Evolutionary conservation across 1,140 invertebrate genomes (phyloP).

Genomic region (Protaetia brevitarsis): DNA sequence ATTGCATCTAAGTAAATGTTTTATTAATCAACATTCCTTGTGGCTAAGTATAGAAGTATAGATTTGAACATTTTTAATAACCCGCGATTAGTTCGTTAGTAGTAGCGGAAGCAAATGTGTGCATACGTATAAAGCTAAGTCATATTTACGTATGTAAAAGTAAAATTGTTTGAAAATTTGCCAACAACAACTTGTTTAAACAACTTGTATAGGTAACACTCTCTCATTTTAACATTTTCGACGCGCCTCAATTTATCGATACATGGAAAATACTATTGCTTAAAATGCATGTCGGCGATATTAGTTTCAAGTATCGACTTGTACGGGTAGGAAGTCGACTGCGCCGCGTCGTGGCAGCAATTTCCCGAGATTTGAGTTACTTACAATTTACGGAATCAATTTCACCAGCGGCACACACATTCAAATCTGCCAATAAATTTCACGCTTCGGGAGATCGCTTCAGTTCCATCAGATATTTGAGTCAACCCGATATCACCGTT

Average conservation of each 20-base stretch:
- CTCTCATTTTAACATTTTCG: slow-evolving; percentile 11
- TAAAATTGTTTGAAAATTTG: too few relatives aligned
- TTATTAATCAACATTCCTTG: too few relatives aligned
- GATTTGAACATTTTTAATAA: too few relatives aligned
- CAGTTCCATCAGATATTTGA: slow-evolving; percentile 28
- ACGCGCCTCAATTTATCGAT: neutral
- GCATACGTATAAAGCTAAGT: too few relatives aligned
- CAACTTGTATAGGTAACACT: neutral
- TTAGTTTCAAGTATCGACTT: slow-evolving; percentile 17
- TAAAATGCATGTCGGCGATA: slow-evolving; percentile 1
- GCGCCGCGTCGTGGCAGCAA: neutral
- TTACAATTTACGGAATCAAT: slow-evolving; percentile 43
- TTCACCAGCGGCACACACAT: slow-evolving; percentile 29
- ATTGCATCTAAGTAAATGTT: too few relatives aligned
- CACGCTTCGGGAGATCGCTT: slow-evolving; percentile 27
- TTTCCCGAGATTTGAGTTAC: slow-evolving; percentile 19
- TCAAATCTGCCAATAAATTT: slow-evolving; percentile 37
- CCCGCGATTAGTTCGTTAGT: too few relatives aligned
- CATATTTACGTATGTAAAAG: too few relatives aligned
- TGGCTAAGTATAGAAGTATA: too few relatives aligned
- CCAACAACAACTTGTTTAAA: too few relatives aligned
- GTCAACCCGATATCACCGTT: neutral
- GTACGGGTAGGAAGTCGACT: slow-evolving; percentile 8
- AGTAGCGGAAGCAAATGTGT: too few relatives aligned
- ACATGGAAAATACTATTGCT: neutral